phyloP scores from a whole-genome alignment of 2,113 vertebrate genomes.

The Petrocephalus zakoni region DNA sequence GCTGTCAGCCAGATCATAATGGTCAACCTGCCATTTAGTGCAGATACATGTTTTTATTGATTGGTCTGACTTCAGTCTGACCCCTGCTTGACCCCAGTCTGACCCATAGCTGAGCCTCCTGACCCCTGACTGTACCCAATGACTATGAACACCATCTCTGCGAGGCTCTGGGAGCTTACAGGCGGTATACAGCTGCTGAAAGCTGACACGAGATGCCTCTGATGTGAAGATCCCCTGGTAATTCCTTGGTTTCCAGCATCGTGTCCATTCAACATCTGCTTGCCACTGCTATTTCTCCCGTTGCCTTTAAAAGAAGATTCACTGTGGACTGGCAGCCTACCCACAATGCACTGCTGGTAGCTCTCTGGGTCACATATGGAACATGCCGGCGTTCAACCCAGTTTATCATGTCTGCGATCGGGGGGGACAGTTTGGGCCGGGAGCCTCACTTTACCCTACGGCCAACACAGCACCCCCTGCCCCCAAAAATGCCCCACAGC shows the following conservation, averaged over 20 bases:
- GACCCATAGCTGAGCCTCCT: background rate
- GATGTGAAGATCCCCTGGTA: background rate
- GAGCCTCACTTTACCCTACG: background rate
- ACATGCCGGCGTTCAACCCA: background rate
- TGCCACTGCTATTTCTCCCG: background rate
- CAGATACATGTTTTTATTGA: background rate
- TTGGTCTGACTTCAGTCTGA: background rate
- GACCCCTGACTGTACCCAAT: background rate
- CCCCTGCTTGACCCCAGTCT: background rate
- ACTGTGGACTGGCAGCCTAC: background rate
- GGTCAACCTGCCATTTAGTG: background rate
- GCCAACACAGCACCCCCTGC: background rate
- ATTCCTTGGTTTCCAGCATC: background rate
- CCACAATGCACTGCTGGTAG: slow-evolving; percentile 13
- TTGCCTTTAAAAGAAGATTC: background rate
- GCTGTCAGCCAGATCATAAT: background rate
- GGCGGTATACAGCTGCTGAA: background rate
- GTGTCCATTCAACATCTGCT: background rate
- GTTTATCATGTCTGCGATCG: background rate
- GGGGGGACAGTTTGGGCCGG: background rate
- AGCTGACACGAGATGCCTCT: background rate
- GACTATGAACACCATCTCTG: background rate
- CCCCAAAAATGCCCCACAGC: slow-evolving; percentile 16
- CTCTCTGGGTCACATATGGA: background rate
- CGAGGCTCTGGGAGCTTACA: background rate